Evolutionary conservation across 2,888 invertebrate species (phyloP).

Genomic region (Acanthopleura granulata): DNA sequence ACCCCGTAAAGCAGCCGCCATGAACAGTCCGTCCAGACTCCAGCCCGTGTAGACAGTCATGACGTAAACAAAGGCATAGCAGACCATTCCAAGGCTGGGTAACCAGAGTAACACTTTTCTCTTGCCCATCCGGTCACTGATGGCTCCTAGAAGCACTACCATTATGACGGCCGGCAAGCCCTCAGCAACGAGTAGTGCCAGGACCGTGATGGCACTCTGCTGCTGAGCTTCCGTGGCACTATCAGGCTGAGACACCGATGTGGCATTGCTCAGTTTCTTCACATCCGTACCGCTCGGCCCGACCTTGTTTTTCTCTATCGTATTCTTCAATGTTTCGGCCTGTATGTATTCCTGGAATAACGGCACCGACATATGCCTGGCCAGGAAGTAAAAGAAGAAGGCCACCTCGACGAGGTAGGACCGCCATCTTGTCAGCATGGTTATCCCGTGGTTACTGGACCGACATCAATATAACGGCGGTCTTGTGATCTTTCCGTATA

Average conservation of each 20-base stretch:
- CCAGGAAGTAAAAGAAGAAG: constrained; percentile 56
- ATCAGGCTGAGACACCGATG: constrained; percentile 22
- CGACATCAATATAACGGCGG: too few species aligned
- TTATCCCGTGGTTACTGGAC: too few species aligned
- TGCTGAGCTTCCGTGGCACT: constrained; percentile 49
- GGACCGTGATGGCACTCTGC: constrained; percentile 52
- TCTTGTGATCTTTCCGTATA: too few species aligned
- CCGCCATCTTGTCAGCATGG: constrained; percentile 10
- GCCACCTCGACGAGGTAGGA: constrained; percentile 57
- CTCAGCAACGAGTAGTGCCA: constrained; percentile 65
- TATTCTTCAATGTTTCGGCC: constrained; percentile 42
- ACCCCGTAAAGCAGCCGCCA: constrained; percentile 60
- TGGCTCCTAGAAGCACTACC: constrained; percentile 64
- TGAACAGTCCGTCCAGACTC: constrained; percentile 60
- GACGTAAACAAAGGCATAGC: constrained; percentile 60
- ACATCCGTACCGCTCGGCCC: constrained; percentile 8
- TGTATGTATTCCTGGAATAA: constrained; percentile 61
- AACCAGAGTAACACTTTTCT: constrained; percentile 65
- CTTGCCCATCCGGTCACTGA: constrained; percentile 64
- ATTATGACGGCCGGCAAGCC: constrained; percentile 62
- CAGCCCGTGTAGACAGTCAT: constrained; percentile 58
- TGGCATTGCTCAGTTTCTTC: neutral
- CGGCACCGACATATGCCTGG: constrained; percentile 59
- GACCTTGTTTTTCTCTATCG: constrained; percentile 23
- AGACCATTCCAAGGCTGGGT: constrained; percentile 60